Base-by-base conservation (phyloP, 1,140 invertebrate species). In the Vanessa atalanta region DNA sequence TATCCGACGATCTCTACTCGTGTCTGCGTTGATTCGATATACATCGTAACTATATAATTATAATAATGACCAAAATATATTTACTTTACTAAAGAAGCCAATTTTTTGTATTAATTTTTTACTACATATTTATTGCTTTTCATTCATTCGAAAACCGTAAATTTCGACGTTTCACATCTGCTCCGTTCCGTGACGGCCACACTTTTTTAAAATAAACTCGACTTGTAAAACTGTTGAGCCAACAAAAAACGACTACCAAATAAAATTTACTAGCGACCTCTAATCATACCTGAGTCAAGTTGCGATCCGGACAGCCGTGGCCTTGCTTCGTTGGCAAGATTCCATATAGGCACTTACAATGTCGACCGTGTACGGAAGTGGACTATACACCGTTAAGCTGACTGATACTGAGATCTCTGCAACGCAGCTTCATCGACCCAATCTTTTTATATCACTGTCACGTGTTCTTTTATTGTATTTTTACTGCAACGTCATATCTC, bases 261-360 rank as follows among this genome's bases (percentile, higher is more conserved):
- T 37, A 61, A 61, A 61, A 7, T 23, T 12, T 57, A 57, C 53
- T 61, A 47, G 67, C 47, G 47, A 73, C 43, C 67, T 67, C 65
- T 66, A 73, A 68, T 73, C 65, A 65, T 55, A 68, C 65, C 71
- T 73, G 43, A 73, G 31, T 70, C 60, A 43, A 73, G 66, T 74
- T 47, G 60, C 43, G 13, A 51, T 70, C 65, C 47, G 64, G 68
- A 66, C 20, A 70, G 64, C 67, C 71, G 55, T 77, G 69, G 70
- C 70, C 70, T 76, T 76, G 71, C 67, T 43, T 68, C 47, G 53
- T 60, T 73, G 72, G 72, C 76, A 73, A 64, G 72, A 61, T 70
- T 73, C 76, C 76, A 77, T 73, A 70, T 68, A 73, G 68, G 76
- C 76, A 77, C 76, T 73, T 71, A 72, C 64, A 70, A 69, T 69